A percentile compares a stretch with the other conserved stretches of the same genome.
phyloP scores from a whole-genome alignment of 2,797 vertebrate genomes.

The Myripristis murdjan region DNA sequence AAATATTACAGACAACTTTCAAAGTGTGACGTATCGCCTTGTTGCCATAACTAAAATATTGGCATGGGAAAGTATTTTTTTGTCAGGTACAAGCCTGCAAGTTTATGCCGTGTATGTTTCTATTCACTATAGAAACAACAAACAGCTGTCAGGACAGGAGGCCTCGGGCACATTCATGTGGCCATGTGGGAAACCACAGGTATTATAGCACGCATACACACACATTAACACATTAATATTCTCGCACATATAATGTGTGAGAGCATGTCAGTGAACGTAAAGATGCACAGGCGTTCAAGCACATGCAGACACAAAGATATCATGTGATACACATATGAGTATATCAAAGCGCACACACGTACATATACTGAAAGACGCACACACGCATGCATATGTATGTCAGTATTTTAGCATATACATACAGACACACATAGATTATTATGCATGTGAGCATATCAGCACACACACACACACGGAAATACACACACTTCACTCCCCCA shows the following conservation, averaged over 20 bases:
- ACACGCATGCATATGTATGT: not conserved
- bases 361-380: not conserved
- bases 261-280: not conserved
- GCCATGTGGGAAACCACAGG: not conserved
- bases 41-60: not conserved
- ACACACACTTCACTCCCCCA: conserved; percentile 39
- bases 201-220: not conserved
- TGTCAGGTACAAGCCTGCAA: too few species aligned
- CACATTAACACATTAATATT: conserved; percentile 1
- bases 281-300: not conserved
- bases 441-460: conserved; percentile 18
- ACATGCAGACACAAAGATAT: not conserved
- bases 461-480: conserved; percentile 35
- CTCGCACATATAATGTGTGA: not conserved
- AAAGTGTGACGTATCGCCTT: not conserved
- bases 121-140: not conserved
- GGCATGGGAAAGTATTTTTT: not conserved
- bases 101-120: not conserved
- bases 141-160: not conserved
- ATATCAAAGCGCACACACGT: too few species aligned
- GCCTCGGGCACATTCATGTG: not conserved
- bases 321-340: too few species aligned
- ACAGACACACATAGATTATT: conserved; percentile 8
- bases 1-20: not conserved
- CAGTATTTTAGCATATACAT: not conserved